phyloP scores from a whole-genome alignment of 2,888 invertebrate genomes.

The Ametastegia equiseti region DNA sequence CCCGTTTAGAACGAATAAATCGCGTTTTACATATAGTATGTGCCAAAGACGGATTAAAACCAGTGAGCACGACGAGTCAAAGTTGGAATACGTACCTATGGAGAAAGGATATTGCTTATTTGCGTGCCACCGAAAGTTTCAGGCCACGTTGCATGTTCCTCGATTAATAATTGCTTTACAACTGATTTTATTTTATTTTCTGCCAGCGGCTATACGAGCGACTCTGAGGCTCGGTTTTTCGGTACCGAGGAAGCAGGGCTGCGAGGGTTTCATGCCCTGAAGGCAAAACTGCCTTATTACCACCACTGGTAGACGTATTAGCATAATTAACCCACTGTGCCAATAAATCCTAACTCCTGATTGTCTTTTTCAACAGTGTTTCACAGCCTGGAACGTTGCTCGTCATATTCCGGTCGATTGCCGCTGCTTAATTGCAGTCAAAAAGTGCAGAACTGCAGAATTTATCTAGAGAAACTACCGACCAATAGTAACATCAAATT shows the following conservation, averaged over 20 bases:
- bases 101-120: constrained; percentile 74
- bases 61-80: constrained; percentile 63
- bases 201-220: constrained; percentile 43
- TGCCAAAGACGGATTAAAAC: constrained; percentile 68
- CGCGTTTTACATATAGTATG: constrained; percentile 45
- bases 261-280: constrained; percentile 48
- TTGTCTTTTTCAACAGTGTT: constrained; percentile 41
- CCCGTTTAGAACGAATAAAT: constrained; percentile 36
- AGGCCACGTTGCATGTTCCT: constrained; percentile 71
- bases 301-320: constrained; percentile 41
- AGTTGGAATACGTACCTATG: constrained; percentile 70
- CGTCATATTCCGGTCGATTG: neutral
- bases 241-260: constrained; percentile 2
- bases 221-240: constrained; percentile 10
- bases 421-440: neutral
- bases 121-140: constrained; percentile 73
- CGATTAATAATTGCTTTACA: constrained; percentile 74
- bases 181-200: constrained; percentile 70
- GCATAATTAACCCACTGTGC: constrained; percentile 48
- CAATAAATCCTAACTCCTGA: constrained; percentile 45
- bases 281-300: constrained; percentile 48
- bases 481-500: no score
- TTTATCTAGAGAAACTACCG: no score
- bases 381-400: neutral
- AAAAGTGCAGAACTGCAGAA: no score